Evolutionary conservation across 2,113 vertebrate species (phyloP), one percentile per base, ranked within the genome.

Genomic region (Porphyrio hochstetteri): DNA sequence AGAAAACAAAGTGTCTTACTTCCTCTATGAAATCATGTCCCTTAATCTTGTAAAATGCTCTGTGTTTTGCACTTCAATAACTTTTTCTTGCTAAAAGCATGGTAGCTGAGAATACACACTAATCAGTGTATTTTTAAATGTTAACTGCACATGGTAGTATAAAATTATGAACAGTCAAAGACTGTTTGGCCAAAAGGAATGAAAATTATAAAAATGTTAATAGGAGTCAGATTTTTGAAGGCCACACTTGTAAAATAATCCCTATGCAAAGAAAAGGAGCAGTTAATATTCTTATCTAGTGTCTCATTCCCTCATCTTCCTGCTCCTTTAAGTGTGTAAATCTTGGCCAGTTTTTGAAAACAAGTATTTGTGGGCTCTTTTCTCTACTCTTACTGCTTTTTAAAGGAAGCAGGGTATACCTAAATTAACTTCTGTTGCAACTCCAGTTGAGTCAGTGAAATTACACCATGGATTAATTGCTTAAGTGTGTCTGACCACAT

Each of bases 171-270:
- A 82, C 50, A 20, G 52, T 46, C 82, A 90, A 74, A 92, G 57
- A 82, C n/a, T 46, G 7, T 82, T 92, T 70, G 56, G 33, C 55
- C 86, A 82, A 38, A 93, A 93, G 50, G 42, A 90, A 95, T 35
- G 24, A 93, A 81, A 82, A 53, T 35, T 33, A 36, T 59, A 36
- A 50, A 61, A 91, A 95, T 68, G 74, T 86, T 97, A 95, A 88
- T 64, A 95, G 61, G 83, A 84, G 55, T 70, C 92, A 82, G 68
- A 64, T 71, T 86, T 23, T 88, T 93, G 90, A 97, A 91, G 86
- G 42, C 65, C 84, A 84, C 67, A 79, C 74, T 86, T 93, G 21
- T 88, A 96, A 96, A 96, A 96, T 91, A 16, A 78, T 60, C 63
- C 46, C 79, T 86, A 13, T 72, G 79, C 71, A 96, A 87, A 95